Percentiles rank a stretch among this genome's conserved stretches.
Evolutionary conservation across 2,113 vertebrate species (phyloP).

Genomic region (Columba janthina): DNA sequence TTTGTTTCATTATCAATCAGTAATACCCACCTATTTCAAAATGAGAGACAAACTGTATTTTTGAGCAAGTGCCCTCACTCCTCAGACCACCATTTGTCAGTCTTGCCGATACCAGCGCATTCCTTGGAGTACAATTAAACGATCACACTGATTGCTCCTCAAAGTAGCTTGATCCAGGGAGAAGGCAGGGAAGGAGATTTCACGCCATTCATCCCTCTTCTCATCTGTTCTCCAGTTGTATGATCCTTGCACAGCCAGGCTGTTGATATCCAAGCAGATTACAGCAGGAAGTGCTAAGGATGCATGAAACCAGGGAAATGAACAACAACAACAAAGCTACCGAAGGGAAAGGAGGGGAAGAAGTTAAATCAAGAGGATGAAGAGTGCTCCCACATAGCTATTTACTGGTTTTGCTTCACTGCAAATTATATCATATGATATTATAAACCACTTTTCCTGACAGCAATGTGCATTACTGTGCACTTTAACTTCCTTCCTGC

Average conservation of each 20-base stretch:
- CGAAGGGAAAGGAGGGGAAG: background rate
- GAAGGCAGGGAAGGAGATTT: background rate
- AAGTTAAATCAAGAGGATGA: constrained; percentile 64
- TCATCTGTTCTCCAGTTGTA: background rate
- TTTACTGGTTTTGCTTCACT: constrained; percentile 62
- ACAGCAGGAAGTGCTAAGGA: constrained; percentile 49
- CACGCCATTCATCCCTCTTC: constrained; percentile 1
- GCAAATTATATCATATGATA: constrained; percentile 64
- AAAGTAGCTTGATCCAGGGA: constrained; percentile 33
- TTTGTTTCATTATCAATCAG: constrained; percentile 13
- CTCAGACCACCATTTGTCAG: constrained; percentile 52
- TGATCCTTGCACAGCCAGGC: background rate
- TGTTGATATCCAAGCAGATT: constrained; percentile 43
- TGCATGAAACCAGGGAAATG: constrained; percentile 10
- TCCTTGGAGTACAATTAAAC: constrained; percentile 68
- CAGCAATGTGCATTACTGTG: constrained; percentile 57
- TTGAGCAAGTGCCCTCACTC: constrained; percentile 45
- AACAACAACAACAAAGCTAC: constrained; percentile 23
- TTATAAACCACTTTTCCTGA: constrained; percentile 65
- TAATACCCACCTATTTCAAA: constrained; percentile 33
- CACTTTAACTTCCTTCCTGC: constrained; percentile 67
- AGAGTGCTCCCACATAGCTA: constrained; percentile 42
- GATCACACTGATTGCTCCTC: constrained; percentile 50
- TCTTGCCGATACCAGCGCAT: constrained; percentile 26
- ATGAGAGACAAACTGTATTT: constrained; percentile 23